phyloP scores from a whole-genome alignment of 1,140 invertebrate species.

The Harlomillsia oculata region DNA sequence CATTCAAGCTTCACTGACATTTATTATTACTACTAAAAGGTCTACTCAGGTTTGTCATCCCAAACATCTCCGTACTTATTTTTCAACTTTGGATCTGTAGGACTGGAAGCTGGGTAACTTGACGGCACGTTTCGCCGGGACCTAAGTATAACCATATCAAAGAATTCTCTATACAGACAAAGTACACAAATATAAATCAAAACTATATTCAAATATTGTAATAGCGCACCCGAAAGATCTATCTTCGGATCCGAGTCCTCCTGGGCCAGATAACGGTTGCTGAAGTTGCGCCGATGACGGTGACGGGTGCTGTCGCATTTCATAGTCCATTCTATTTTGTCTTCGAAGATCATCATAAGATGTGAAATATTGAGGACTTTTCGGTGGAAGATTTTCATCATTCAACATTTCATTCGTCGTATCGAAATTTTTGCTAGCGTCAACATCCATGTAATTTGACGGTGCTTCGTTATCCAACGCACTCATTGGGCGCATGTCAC shows the following conservation, averaged over 20 bases:
- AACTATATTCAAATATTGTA: too few species aligned
- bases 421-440: background rate
- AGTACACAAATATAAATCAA: too few species aligned
- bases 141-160: too few species aligned
- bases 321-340: conserved; percentile 50
- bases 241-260: too few species aligned
- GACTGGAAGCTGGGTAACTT: background rate
- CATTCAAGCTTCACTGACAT: too few species aligned
- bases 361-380: conserved; percentile 35
- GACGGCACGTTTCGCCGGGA: too few species aligned
- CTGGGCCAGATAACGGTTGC: too few species aligned
- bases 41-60: conserved; percentile 20
- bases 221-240: too few species aligned
- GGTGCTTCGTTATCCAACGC: conserved; percentile 6
- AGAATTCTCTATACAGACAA: too few species aligned
- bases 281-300: too few species aligned
- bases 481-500: conserved; percentile 23
- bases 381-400: conserved; percentile 21
- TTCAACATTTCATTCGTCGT: conserved; percentile 20
- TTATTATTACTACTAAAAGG: too few species aligned
- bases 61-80: conserved; percentile 24
- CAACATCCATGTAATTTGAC: background rate
- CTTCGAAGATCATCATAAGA: conserved; percentile 51
- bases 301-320: conserved; percentile 31
- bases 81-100: background rate